These are phyloP conservation scores for Belonocnema kinseyi DNA, from an alignment of 1,140 invertebrate genomes.

Conservation along the genomic window DNA sequence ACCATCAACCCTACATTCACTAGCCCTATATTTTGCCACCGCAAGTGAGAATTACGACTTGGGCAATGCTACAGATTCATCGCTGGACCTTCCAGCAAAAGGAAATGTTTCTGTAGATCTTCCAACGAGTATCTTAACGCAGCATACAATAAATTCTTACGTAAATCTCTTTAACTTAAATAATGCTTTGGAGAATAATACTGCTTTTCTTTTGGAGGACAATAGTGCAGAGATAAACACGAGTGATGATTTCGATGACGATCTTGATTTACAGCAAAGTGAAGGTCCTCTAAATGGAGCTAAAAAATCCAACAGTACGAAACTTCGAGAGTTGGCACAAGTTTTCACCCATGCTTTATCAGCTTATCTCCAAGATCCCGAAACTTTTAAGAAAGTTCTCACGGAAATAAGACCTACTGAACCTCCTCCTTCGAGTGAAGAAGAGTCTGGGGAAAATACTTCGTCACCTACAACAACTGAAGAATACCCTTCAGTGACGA, in stretches of 20 bases:
- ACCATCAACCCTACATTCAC: constrained; percentile 84
- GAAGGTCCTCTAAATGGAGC: constrained; percentile 77
- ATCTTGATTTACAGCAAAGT: constrained; percentile 79
- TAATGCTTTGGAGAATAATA: constrained; percentile 66
- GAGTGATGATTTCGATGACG: constrained; percentile 76
- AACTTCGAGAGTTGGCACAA: constrained; percentile 85
- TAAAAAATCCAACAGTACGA: constrained; percentile 74
- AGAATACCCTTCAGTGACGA: constrained; percentile 75
- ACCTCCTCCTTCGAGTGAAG: constrained; percentile 76
- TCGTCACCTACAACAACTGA: constrained; percentile 61
- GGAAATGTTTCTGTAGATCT: constrained; percentile 58
- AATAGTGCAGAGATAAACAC: constrained; percentile 66
- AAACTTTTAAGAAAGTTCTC: constrained; percentile 84
- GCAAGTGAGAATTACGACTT: constrained; percentile 79
- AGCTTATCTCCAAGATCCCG: constrained; percentile 87
- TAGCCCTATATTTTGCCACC: constrained; percentile 86
- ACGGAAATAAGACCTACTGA: constrained; percentile 86
- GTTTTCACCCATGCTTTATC: constrained; percentile 88
- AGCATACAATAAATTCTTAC: constrained; percentile 69
- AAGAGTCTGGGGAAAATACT: constrained; percentile 57
- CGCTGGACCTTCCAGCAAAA: constrained; percentile 35
- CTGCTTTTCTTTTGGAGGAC: constrained; percentile 67
- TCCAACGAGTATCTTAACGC: constrained; percentile 64
- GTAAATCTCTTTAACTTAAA: constrained; percentile 72
- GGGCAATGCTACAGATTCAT: constrained; percentile 63